Evolutionary conservation across 2,113 vertebrate genomes (phyloP).

Genomic region (Chiloscyllium plagiosum): DNA sequence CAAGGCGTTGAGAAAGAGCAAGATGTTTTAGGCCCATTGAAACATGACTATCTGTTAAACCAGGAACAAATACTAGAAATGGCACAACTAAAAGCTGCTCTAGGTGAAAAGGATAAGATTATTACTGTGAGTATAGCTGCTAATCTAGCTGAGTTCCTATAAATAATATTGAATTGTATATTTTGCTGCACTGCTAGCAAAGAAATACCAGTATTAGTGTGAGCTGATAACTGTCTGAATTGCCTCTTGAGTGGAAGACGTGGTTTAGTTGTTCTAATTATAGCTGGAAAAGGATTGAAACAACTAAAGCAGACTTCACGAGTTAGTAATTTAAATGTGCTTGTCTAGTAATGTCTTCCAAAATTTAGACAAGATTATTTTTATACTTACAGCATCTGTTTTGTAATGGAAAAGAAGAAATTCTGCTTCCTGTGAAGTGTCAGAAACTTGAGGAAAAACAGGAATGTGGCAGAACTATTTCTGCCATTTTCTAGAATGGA

Average conservation of each 20-base stretch:
- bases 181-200: not conserved
- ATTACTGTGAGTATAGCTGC: slow-evolving; percentile 53
- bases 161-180: not conserved
- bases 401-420: not conserved
- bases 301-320: not conserved
- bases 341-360: not conserved
- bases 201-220: not conserved
- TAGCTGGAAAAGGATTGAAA: not conserved
- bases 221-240: not conserved
- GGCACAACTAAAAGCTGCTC: slow-evolving; percentile 50
- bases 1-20: slow-evolving; percentile 55
- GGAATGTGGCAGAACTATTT: not conserved
- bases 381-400: not conserved
- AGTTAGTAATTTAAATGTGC: not conserved
- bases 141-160: not conserved
- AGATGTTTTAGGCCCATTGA: slow-evolving; percentile 50
- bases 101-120: slow-evolving; percentile 59
- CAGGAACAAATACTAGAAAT: slow-evolving; percentile 54
- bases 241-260: not conserved
- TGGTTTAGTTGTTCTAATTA: not conserved
- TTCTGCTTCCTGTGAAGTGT: not conserved
- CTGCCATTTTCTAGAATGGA: not conserved
- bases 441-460: not conserved
- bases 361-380: not conserved
- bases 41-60: slow-evolving; percentile 46